Conservation (phyloP, 2,113 vertebrate species). For the Eptesicus fuscus region DNA sequence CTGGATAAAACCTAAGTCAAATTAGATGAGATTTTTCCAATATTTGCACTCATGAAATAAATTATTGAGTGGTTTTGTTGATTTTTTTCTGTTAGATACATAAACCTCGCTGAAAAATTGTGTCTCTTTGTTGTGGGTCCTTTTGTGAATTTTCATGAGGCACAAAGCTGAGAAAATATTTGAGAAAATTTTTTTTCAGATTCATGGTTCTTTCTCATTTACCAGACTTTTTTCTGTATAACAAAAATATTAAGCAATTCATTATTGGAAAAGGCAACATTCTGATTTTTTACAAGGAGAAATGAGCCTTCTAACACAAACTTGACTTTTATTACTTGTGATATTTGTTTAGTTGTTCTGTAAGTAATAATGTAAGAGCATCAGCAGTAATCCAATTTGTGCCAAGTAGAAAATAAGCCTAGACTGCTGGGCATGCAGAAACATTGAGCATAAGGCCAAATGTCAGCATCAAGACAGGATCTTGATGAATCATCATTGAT, state of each 20-base stretch:
- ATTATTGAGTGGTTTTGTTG: not conserved
- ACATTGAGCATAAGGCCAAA: not conserved
- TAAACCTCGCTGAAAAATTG: not conserved
- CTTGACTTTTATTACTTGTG: not conserved
- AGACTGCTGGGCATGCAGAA: not conserved
- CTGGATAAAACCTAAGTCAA: not conserved
- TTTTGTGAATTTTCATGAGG: not conserved
- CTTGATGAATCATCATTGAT: slow-evolving; percentile 9
- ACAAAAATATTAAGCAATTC: not conserved
- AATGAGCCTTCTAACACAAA: slow-evolving; percentile 11
- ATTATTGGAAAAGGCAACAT: not conserved
- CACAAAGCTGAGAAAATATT: not conserved
- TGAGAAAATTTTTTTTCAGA: not conserved
- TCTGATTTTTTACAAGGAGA: slow-evolving; percentile 15
- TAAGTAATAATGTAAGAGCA: not conserved
- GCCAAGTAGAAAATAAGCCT: not conserved
- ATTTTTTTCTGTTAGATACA: not conserved
- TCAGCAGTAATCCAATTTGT: not conserved
- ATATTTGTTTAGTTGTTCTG: not conserved
- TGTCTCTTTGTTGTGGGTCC: not conserved
- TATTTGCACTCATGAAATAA: not conserved
- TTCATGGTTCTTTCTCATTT: not conserved
- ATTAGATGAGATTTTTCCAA: not conserved
- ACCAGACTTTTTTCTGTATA: not conserved
- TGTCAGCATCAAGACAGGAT: not conserved